Percentiles rank a stretch among this genome's conserved stretches.
phyloP scores from a whole-genome alignment of 2,797 vertebrate genomes.

The Chaunax sp. region DNA sequence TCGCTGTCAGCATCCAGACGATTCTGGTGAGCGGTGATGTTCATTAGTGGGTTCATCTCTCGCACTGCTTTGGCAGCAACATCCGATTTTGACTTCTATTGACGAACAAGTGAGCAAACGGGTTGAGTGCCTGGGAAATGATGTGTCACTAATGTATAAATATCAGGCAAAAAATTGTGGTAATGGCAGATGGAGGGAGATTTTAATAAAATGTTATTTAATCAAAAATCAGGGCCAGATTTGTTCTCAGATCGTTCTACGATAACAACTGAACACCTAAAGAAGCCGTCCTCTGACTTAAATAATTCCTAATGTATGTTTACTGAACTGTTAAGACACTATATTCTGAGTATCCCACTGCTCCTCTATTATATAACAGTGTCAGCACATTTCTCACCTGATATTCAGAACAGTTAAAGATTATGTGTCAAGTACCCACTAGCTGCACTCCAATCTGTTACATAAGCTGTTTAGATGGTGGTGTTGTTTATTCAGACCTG shows the following conservation, averaged over 20 bases:
- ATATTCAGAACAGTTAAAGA: background rate
- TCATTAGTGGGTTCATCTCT: conserved; percentile 85
- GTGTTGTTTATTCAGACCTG: conserved; percentile 21
- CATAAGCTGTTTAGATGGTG: conserved; percentile 20
- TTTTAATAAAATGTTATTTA: background rate
- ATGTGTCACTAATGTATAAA: too few species aligned
- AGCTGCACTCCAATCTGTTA: conserved; percentile 26
- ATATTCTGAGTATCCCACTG: background rate
- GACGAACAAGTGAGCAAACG: conserved; percentile 14
- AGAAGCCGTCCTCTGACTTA: too few species aligned
- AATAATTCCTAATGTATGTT: background rate
- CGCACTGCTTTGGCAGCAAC: conserved; percentile 81
- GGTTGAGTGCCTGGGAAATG: background rate
- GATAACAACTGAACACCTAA: background rate
- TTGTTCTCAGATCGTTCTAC: background rate
- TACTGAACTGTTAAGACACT: background rate
- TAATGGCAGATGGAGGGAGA: background rate
- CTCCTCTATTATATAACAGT: conserved; percentile 1
- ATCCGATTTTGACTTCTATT: conserved; percentile 87
- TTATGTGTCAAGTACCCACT: conserved; percentile 1
- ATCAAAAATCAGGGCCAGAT: background rate
- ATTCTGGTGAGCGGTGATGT: conserved; percentile 82
- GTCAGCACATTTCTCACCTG: background rate
- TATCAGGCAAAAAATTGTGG: background rate
- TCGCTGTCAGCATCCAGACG: conserved; percentile 85